phyloP scores from a whole-genome alignment of 2,113 vertebrate genomes.

The Lepus europaeus region DNA sequence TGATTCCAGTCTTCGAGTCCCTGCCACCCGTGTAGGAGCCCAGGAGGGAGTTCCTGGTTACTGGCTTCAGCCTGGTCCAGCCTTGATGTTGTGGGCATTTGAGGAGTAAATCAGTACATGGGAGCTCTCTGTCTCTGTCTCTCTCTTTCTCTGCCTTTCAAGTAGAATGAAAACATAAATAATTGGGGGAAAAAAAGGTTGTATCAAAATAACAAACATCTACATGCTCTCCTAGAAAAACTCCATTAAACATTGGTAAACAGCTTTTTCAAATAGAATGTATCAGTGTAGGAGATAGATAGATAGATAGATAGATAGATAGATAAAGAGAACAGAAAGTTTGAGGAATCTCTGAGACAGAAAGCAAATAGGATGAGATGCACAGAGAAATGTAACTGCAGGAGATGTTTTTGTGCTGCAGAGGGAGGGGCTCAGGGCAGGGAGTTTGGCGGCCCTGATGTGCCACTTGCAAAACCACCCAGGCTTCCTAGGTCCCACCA shows the following conservation, averaged over 20 bases:
- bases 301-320: neutral
- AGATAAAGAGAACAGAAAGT: neutral
- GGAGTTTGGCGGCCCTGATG: too few species aligned
- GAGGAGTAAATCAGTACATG: too few species aligned
- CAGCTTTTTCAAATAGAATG: neutral
- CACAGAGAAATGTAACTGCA: neutral
- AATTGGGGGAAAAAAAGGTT: too few species aligned
- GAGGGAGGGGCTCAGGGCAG: neutral
- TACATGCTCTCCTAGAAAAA: neutral
- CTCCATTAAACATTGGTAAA: neutral
- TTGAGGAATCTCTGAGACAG: neutral
- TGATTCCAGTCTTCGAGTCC: too few species aligned
- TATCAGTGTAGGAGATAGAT: neutral
- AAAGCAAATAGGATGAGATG: neutral
- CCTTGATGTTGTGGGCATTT: too few species aligned
- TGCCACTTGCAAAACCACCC: neutral
- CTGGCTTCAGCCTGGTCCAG: too few species aligned
- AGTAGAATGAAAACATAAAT: too few species aligned
- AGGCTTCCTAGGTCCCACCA: neutral
- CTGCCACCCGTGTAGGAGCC: too few species aligned
- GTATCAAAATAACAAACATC: neutral
- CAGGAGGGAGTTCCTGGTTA: too few species aligned
- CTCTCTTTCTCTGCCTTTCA: too few species aligned
- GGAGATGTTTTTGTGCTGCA: neutral
- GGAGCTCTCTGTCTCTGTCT: too few species aligned